These are phyloP conservation scores for Mesoclemmys tuberculata DNA, from an alignment of 2,113 vertebrate species.

Conservation along the genomic window DNA sequence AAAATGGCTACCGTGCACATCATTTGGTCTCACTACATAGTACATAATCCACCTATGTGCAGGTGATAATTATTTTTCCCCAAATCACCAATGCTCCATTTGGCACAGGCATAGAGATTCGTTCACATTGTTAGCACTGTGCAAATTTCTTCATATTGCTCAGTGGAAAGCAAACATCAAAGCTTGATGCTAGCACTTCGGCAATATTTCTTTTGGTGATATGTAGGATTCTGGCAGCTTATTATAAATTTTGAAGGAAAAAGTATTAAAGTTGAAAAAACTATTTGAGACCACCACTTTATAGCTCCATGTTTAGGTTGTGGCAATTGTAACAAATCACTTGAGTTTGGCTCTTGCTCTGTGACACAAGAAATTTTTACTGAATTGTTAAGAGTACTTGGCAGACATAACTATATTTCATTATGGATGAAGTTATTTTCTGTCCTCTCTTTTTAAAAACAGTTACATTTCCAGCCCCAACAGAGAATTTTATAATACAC, in stretches of 20 bases:
- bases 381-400: neutral
- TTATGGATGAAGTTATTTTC: neutral
- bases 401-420: neutral
- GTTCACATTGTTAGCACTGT: neutral
- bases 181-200: neutral
- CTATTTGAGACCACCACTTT: neutral
- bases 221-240: neutral
- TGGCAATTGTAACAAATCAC: neutral
- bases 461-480: neutral
- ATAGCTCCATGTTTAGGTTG: neutral
- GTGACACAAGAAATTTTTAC: neutral
- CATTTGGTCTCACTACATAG: neutral
- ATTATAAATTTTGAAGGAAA: neutral
- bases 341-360: neutral
- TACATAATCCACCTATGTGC: neutral
- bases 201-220: neutral
- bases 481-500: neutral
- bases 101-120: neutral
- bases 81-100: neutral
- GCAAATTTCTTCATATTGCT: neutral
- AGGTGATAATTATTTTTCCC: neutral
- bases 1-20: neutral
- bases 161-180: neutral
- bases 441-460: neutral
- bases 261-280: neutral